Evolutionary conservation across 2,888 invertebrate species (phyloP).

Genomic region (Leistus spinibarbis): DNA sequence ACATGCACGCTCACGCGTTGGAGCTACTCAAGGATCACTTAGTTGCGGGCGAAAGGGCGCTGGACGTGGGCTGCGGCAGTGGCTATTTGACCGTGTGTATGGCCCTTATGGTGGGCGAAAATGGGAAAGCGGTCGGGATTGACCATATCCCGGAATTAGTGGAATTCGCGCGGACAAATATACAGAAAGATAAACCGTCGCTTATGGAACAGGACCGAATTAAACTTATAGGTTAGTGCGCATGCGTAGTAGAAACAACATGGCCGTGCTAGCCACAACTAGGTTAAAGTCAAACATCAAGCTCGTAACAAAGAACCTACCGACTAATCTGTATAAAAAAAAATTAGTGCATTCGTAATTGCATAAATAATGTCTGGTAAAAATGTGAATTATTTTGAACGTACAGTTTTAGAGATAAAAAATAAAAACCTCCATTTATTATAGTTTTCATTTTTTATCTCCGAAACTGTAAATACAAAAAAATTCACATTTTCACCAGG

Average conservation of each 20-base stretch:
- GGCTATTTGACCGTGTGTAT: constrained; percentile 93
- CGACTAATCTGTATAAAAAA: too few species aligned
- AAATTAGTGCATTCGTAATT: too few species aligned
- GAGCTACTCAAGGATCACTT: constrained; percentile 83
- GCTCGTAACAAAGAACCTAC: too few species aligned
- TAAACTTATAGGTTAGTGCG: constrained; percentile 72
- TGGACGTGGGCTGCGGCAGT: constrained; percentile 94
- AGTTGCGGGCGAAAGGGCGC: constrained; percentile 66
- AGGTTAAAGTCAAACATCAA: too few species aligned
- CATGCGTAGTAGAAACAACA: not conserved
- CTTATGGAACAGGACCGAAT: constrained; percentile 72
- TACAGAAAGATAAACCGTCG: constrained; percentile 72
- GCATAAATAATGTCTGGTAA: too few species aligned
- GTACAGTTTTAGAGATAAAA: too few species aligned
- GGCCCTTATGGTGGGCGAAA: constrained; percentile 79
- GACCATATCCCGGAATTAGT: constrained; percentile 90
- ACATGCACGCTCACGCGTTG: constrained; percentile 95
- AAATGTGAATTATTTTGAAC: too few species aligned
- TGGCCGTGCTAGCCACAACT: not conserved
- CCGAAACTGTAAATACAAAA: too few species aligned
- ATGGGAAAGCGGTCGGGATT: constrained; percentile 74
- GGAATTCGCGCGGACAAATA: constrained; percentile 74
- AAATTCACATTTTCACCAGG: too few species aligned
- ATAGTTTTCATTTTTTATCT: too few species aligned
- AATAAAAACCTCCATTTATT: too few species aligned